These are phyloP conservation scores for Diachasma alloeum DNA, from an alignment of 1,140 invertebrate species.

Conservation along the genomic window DNA sequence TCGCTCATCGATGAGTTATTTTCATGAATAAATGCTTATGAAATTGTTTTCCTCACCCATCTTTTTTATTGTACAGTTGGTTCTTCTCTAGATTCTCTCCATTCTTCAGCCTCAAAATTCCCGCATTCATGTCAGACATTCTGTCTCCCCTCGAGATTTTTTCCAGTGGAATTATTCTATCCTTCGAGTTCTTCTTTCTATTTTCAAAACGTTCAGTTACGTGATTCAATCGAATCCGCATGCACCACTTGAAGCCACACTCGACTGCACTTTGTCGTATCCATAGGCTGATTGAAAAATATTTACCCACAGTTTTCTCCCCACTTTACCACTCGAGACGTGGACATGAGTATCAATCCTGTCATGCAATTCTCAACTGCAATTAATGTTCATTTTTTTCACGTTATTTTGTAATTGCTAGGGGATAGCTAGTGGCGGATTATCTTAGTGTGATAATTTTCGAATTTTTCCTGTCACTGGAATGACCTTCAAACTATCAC, in stretches of 20 bases:
- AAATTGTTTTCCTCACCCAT: background rate
- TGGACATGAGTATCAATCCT: background rate
- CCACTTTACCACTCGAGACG: background rate
- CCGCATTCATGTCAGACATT: constrained; percentile 9
- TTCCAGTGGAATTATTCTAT: background rate
- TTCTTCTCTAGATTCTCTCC: constrained; percentile 21
- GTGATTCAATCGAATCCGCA: background rate
- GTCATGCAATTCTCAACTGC: background rate
- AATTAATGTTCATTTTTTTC: background rate
- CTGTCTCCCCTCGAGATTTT: background rate
- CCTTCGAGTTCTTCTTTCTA: background rate
- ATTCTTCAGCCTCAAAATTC: constrained; percentile 18
- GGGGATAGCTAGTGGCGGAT: background rate
- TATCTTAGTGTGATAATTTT: background rate
- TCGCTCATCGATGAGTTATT: too few species aligned
- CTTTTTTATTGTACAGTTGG: background rate
- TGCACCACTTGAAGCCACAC: background rate
- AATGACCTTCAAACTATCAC: too few species aligned
- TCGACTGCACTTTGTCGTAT: constrained; percentile 4
- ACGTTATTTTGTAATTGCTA: background rate
- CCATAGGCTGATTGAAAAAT: constrained; percentile 1
- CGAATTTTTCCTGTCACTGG: background rate
- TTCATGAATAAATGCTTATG: too few species aligned
- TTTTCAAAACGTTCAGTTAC: background rate
- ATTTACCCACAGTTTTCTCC: background rate